A percentile compares a stretch with the other conserved stretches of the same genome.
phyloP scores from a whole-genome alignment of 2,113 vertebrate species.

The Colius striatus region DNA sequence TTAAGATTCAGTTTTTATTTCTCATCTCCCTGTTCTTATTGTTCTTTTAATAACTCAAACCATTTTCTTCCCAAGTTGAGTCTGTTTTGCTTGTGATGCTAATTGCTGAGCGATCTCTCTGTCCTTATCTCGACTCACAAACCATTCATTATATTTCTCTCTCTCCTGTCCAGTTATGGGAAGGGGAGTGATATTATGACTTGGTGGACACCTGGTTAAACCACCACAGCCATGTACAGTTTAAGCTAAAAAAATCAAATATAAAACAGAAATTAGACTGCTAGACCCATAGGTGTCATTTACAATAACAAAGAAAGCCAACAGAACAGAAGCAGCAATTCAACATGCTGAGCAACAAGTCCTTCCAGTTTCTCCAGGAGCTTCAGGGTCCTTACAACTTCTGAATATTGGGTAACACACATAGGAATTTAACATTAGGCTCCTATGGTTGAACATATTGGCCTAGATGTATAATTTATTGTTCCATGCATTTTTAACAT shows the following conservation, averaged over 20 bases:
- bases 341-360: background rate
- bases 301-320: background rate
- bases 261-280: background rate
- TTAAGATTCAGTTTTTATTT: no score
- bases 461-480: slow-evolving; percentile 28
- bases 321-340: background rate
- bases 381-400: background rate
- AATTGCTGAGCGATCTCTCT: no score
- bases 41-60: no score
- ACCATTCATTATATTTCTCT: no score
- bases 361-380: background rate
- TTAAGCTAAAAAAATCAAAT: background rate
- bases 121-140: no score
- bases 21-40: no score
- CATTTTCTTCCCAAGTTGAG: no score
- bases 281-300: background rate
- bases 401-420: background rate
- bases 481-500: slow-evolving; percentile 40
- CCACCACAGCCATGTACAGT: background rate
- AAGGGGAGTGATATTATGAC: no score
- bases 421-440: background rate
- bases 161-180: no score
- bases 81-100: no score
- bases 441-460: background rate
- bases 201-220: no score